These are phyloP conservation scores for Sandelia bainsii DNA, from an alignment of 2,797 vertebrate genomes.

Conservation along the genomic window DNA sequence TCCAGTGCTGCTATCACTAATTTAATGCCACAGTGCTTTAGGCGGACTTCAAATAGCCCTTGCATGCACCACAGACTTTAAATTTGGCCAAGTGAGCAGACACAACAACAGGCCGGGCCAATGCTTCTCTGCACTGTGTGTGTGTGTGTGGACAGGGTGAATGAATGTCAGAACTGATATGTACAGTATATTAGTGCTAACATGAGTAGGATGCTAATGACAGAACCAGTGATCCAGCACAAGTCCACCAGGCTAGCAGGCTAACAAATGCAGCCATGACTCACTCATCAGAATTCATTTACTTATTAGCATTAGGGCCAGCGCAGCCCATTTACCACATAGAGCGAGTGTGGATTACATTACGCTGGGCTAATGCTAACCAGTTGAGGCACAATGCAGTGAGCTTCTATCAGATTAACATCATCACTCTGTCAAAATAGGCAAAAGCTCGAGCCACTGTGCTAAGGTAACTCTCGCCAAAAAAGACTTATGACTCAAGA, in stretches of 20 bases:
- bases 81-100: conserved; percentile 66
- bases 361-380: conserved; percentile 39
- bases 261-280: conserved; percentile 58
- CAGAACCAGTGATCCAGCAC: conserved; percentile 55
- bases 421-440: conserved; percentile 41
- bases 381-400: conserved; percentile 33
- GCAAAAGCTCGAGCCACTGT: neutral
- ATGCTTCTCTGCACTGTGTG: conserved; percentile 23
- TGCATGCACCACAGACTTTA: conserved; percentile 60
- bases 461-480: conserved; percentile 8
- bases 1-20: conserved; percentile 54
- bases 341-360: conserved; percentile 28
- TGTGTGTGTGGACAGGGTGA: conserved; percentile 21
- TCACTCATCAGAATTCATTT: conserved; percentile 61
- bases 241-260: conserved; percentile 49
- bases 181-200: conserved; percentile 44
- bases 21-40: conserved; percentile 63
- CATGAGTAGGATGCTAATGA: conserved; percentile 60
- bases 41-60: conserved; percentile 55
- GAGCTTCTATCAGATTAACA: conserved; percentile 39
- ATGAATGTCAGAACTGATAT: conserved; percentile 54
- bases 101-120: conserved; percentile 50
- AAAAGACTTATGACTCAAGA: neutral
- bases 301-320: conserved; percentile 55
- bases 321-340: conserved; percentile 20